A percentile compares a stretch with the other conserved stretches of the same genome.
Evolutionary conservation across 2,797 vertebrate genomes (phyloP).

Genomic region (Tiaroga cobitis): DNA sequence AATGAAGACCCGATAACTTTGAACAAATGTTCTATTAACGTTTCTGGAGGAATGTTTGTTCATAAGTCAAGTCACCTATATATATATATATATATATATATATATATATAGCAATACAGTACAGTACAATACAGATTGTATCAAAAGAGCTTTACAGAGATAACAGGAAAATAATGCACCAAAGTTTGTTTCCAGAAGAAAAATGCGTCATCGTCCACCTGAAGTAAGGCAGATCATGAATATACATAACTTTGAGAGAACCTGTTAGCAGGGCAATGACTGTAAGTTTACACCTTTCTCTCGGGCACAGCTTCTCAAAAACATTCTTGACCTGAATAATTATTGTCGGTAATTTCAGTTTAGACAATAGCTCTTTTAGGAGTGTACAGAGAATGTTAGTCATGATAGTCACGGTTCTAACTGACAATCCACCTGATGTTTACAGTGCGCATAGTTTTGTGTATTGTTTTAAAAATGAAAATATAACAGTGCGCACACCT

Average conservation of each 20-base stretch:
- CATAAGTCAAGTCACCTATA: background rate
- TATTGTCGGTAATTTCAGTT: background rate
- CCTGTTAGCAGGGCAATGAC: background rate
- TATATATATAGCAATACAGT: no score
- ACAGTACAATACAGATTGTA: no score
- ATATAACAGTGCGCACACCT: background rate
- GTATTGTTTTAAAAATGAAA: conserved; percentile 8
- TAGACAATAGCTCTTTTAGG: background rate
- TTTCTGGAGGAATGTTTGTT: background rate
- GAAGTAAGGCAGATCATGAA: no score
- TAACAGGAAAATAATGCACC: no score
- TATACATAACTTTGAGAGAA: background rate
- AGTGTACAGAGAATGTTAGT: background rate
- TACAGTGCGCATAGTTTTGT: background rate
- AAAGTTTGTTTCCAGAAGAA: no score
- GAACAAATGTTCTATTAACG: background rate
- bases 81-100: no score
- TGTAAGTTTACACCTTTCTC: background rate
- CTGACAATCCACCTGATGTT: conserved; percentile 19
- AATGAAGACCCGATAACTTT: background rate
- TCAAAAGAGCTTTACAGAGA: no score
- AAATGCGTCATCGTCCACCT: no score
- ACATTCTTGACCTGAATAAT: conserved; percentile 11
- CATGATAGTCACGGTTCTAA: background rate
- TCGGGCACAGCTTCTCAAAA: background rate